phyloP scores from a whole-genome alignment of 2,113 vertebrate species.

The Sakesphorus luctuosus region DNA sequence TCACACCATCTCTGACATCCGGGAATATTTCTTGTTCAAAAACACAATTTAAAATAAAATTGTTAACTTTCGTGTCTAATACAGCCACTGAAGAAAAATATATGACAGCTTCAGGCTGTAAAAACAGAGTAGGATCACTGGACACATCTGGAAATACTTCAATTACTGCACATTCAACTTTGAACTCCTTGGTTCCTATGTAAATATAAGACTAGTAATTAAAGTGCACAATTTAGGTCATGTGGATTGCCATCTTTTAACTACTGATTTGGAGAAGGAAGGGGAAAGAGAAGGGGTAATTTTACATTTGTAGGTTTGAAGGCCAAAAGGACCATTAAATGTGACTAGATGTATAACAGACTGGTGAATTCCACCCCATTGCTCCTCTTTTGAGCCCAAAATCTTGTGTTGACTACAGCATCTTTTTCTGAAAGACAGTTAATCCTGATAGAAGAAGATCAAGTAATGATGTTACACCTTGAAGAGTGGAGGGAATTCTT shows the following conservation, averaged over 20 bases:
- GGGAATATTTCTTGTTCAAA: not conserved
- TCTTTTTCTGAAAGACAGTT: not conserved
- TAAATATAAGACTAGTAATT: constrained; percentile 47
- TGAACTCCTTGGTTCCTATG: constrained; percentile 37
- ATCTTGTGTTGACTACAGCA: not conserved
- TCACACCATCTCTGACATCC: not conserved
- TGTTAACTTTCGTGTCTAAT: not conserved
- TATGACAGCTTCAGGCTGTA: constrained; percentile 32
- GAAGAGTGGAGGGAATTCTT: not conserved
- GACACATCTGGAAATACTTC: constrained; percentile 63
- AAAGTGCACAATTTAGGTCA: not conserved
- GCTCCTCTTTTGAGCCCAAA: not conserved
- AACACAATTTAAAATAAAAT: constrained; percentile 1
- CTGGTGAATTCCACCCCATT: not conserved
- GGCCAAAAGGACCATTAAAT: not conserved
- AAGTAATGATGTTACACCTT: not conserved
- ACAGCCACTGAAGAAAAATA: not conserved
- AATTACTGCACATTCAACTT: constrained; percentile 35
- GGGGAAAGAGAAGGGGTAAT: not conserved
- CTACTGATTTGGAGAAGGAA: constrained; percentile 16
- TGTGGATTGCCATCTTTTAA: constrained; percentile 25
- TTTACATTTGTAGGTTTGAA: not conserved
- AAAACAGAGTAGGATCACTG: constrained; percentile 44
- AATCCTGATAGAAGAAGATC: not conserved
- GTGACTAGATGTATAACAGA: not conserved